These are phyloP conservation scores for Operophtera brumata DNA, from an alignment of 2,888 invertebrate species.

Conservation along the genomic window DNA sequence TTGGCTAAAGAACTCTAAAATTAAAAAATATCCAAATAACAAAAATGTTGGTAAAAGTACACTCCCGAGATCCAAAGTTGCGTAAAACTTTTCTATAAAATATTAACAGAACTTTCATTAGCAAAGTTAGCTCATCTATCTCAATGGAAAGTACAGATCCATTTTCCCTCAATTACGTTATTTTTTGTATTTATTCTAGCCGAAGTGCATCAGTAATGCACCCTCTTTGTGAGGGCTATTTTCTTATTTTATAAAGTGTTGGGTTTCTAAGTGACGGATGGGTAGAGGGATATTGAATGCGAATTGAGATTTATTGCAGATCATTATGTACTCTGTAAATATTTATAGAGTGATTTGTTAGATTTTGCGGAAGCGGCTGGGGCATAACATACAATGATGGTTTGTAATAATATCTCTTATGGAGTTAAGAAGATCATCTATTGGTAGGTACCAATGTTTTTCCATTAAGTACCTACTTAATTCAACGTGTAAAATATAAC, in stretches of 20 bases:
- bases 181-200: constrained; percentile 47
- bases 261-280: constrained; percentile 53
- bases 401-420: too few relatives aligned
- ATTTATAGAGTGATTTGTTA: constrained; percentile 32
- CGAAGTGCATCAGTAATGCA: constrained; percentile 67
- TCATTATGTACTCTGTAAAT: constrained; percentile 34
- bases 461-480: too few relatives aligned
- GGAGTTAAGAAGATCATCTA: too few relatives aligned
- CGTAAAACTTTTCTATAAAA: constrained; percentile 18
- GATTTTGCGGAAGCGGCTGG: constrained; percentile 11
- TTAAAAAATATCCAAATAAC: too few relatives aligned
- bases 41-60: too few relatives aligned
- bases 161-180: constrained; percentile 38
- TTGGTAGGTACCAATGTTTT: too few relatives aligned
- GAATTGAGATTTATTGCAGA: constrained; percentile 62
- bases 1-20: too few relatives aligned
- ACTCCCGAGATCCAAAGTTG: background rate
- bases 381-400: constrained; percentile 5
- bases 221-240: constrained; percentile 52
- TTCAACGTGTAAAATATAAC: too few relatives aligned
- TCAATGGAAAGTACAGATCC: constrained; percentile 11
- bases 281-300: constrained; percentile 50
- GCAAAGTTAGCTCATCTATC: constrained; percentile 37
- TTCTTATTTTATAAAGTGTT: constrained; percentile 56
- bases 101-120: constrained; percentile 35